phyloP scores from a whole-genome alignment of 1,140 invertebrate species.

The Dryas iulia region DNA sequence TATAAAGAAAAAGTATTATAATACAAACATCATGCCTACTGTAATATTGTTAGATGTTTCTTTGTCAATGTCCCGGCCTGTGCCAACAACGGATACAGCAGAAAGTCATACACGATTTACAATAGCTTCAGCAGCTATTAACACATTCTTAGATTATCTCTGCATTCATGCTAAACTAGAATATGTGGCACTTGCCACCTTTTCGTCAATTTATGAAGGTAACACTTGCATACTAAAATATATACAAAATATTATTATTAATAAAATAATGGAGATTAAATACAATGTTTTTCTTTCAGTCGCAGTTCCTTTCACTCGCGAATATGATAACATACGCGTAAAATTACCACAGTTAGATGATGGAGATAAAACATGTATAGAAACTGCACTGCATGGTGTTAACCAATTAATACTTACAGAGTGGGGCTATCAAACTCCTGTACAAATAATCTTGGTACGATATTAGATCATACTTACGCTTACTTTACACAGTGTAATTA shows the following conservation, averaged over 20 bases:
- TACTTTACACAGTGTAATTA: neutral
- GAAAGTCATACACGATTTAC: constrained; percentile 66
- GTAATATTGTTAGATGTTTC: constrained; percentile 90
- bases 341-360: constrained; percentile 88
- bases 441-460: constrained; percentile 84
- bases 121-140: constrained; percentile 91
- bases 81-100: constrained; percentile 64
- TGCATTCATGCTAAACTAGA: constrained; percentile 91
- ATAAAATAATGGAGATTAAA: too few relatives aligned
- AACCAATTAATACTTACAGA: constrained; percentile 89
- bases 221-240: constrained; percentile 16
- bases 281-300: constrained; percentile 65
- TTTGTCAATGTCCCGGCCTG: constrained; percentile 87
- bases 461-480: constrained; percentile 4
- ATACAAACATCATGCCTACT: constrained; percentile 85
- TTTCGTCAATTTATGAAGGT: constrained; percentile 89
- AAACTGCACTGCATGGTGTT: constrained; percentile 87
- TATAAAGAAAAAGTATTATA: constrained; percentile 36
- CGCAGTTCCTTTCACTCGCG: constrained; percentile 90
- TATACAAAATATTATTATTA: neutral
- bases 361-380: constrained; percentile 91
- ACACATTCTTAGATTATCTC: constrained; percentile 91
- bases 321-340: constrained; percentile 88
- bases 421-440: constrained; percentile 91
- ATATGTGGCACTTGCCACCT: constrained; percentile 93